Conservation (phyloP, 2,113 vertebrate species). For the Danionella cerebrum region DNA sequence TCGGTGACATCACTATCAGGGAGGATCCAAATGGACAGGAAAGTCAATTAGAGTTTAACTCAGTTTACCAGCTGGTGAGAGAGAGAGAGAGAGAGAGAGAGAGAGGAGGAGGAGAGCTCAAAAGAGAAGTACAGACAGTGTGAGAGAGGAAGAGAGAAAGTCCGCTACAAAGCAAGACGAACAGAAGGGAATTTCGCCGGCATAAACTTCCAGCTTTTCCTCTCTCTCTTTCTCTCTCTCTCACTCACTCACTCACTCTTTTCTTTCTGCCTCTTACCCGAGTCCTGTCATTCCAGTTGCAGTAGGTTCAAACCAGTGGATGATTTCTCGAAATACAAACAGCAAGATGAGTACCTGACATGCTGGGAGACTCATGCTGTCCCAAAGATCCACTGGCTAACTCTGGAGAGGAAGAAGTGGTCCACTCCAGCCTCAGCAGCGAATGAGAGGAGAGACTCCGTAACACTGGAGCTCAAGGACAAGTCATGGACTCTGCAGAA, state of each 20-base stretch:
- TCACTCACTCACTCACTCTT: neutral
- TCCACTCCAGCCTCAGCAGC: constrained; percentile 53
- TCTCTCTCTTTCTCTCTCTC: neutral
- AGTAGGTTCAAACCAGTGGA: constrained; percentile 43
- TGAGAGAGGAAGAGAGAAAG: constrained; percentile 31
- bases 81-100: constrained; percentile 43
- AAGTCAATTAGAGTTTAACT: constrained; percentile 67
- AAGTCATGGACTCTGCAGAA: constrained; percentile 75
- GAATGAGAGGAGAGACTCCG: constrained; percentile 60
- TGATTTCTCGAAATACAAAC: constrained; percentile 57
- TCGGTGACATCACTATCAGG: constrained; percentile 61
- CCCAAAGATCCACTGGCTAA: neutral
- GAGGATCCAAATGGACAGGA: constrained; percentile 60
- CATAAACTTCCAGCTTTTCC: neutral
- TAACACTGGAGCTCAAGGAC: constrained; percentile 75
- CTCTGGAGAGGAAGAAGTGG: constrained; percentile 28
- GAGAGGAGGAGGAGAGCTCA: constrained; percentile 36
- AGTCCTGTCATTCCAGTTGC: neutral
- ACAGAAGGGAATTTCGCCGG: constrained; percentile 15
- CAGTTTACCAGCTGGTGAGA: constrained; percentile 61
- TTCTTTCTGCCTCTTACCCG: neutral
- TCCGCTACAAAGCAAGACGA: constrained; percentile 40
- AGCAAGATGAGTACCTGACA: constrained; percentile 56
- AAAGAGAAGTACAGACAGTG: constrained; percentile 27
- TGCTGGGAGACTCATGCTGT: constrained; percentile 5